Conservation (phyloP, 2,888 invertebrate species). For the Proisotoma minuta region DNA sequence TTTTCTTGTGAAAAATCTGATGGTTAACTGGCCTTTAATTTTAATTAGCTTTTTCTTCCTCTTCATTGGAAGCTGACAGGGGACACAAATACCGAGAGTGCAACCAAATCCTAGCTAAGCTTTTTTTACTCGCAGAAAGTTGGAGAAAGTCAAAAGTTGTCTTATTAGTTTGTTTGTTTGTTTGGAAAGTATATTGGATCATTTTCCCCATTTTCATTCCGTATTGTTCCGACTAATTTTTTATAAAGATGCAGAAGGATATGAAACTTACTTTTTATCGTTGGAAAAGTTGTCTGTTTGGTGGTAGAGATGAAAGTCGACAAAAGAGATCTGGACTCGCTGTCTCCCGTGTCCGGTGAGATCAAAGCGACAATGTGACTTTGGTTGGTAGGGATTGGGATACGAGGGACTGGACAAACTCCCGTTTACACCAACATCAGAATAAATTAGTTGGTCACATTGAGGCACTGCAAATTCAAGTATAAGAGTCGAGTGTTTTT, state of each 20-base stretch:
- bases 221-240: no score
- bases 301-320: constrained; percentile 74
- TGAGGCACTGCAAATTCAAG: constrained; percentile 28
- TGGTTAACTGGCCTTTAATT: no score
- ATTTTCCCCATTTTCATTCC: background rate
- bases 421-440: constrained; percentile 62
- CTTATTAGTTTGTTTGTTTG: constrained; percentile 6
- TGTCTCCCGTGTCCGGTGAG: constrained; percentile 82
- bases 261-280: no score
- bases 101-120: no score
- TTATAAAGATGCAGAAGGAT: no score
- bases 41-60: no score
- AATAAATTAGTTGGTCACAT: constrained; percentile 37
- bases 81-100: no score
- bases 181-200: constrained; percentile 1
- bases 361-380: constrained; percentile 80
- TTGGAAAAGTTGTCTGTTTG: no score
- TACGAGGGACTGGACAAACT: constrained; percentile 78
- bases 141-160: constrained; percentile 6
- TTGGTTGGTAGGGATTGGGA: constrained; percentile 73
- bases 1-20: no score
- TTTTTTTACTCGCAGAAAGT: no score
- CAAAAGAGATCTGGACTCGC: constrained; percentile 76
- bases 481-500: background rate
- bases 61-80: no score